These are phyloP conservation scores for Lanistes nyassanus DNA, from an alignment of 1,140 invertebrate genomes.

Conservation along the genomic window DNA sequence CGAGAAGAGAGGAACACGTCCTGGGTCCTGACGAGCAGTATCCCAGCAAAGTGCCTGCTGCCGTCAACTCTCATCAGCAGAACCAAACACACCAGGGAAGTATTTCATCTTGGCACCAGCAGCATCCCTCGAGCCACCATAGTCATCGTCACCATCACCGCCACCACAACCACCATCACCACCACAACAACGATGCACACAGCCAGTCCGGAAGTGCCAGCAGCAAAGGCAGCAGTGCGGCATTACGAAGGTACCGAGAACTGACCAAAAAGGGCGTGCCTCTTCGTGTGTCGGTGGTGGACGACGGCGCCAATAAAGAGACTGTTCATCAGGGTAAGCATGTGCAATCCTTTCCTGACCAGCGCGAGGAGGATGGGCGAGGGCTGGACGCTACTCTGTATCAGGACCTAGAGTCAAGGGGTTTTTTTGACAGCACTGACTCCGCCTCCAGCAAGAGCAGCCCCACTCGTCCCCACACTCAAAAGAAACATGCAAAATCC, in stretches of 20 bases:
- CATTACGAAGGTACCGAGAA: constrained; percentile 51
- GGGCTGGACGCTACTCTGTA: constrained; percentile 43
- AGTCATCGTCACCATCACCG: constrained; percentile 13
- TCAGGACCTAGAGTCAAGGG: constrained; percentile 47
- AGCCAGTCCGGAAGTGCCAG: background rate
- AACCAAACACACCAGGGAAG: background rate
- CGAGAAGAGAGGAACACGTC: constrained; percentile 15
- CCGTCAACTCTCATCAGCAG: constrained; percentile 1
- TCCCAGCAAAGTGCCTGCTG: constrained; percentile 1
- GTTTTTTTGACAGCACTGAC: constrained; percentile 39
- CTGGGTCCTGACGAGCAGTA: constrained; percentile 22
- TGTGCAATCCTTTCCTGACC: background rate
- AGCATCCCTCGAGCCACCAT: background rate
- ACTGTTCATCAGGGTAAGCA: constrained; percentile 10
- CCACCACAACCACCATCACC: constrained; percentile 13
- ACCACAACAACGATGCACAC: background rate
- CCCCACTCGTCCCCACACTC: background rate
- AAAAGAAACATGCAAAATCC: background rate
- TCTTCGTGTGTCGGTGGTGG: constrained; percentile 51
- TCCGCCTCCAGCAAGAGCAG: constrained; percentile 26
- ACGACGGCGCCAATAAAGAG: constrained; percentile 16
- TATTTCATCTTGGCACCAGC: background rate
- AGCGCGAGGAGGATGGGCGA: constrained; percentile 24
- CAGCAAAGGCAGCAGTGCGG: constrained; percentile 32
- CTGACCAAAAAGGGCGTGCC: constrained; percentile 52